Conservation (phyloP, 2,113 vertebrate species). For the Puffinus mauretanicus region DNA sequence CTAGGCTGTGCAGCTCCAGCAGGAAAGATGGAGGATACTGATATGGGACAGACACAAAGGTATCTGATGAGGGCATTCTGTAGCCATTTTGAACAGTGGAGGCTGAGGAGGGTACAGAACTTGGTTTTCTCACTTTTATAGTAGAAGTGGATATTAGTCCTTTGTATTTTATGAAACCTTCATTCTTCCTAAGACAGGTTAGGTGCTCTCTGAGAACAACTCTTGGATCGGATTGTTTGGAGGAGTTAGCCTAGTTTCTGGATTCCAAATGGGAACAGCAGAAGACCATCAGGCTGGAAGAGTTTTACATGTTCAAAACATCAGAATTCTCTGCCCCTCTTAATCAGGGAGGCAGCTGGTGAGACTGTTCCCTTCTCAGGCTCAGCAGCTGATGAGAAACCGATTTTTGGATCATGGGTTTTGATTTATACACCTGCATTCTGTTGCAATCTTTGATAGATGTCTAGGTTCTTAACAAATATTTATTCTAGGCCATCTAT, state of each 20-base stretch:
- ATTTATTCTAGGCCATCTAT: not conserved
- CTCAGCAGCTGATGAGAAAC: not conserved
- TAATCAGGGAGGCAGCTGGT: not conserved
- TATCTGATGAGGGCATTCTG: not conserved
- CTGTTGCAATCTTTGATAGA: not conserved
- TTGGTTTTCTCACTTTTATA: not conserved
- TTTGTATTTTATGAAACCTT: not conserved
- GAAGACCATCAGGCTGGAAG: not conserved
- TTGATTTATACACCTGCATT: not conserved
- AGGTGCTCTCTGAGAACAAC: not conserved
- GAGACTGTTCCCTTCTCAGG: not conserved
- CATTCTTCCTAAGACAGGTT: not conserved
- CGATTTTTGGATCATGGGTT: not conserved
- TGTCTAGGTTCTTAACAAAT: not conserved
- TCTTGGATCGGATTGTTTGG: not conserved
- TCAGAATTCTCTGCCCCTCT: not conserved
- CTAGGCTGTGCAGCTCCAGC: not conserved
- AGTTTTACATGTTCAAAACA: not conserved
- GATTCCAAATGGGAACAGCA: not conserved
- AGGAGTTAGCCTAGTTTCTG: not conserved
- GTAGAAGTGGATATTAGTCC: not conserved
- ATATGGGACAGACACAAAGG: not conserved
- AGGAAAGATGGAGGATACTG: not conserved
- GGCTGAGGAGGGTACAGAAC: not conserved
- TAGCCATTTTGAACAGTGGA: not conserved